A percentile compares a stretch with the other conserved stretches of the same genome.
phyloP scores from a whole-genome alignment of 2,888 invertebrate species.

The Ptilodon capucinus region DNA sequence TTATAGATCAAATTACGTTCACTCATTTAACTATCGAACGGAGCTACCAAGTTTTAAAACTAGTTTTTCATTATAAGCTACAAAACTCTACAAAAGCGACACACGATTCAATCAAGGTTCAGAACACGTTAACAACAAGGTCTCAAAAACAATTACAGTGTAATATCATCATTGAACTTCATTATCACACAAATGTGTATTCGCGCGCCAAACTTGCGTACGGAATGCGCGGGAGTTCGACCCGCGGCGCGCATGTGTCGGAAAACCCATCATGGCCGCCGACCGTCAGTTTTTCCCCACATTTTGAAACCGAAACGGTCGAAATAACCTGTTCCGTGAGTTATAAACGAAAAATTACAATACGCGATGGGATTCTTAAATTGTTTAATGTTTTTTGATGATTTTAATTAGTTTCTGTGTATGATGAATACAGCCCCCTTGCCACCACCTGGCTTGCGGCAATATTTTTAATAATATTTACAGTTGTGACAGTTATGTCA shows the following conservation, averaged over 20 bases:
- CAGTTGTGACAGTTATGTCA: no score
- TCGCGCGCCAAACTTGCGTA: neutral
- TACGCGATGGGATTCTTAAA: neutral
- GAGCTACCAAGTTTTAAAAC: no score
- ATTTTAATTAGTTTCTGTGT: neutral
- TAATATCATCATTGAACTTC: neutral
- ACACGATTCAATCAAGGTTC: no score
- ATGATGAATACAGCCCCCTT: constrained; percentile 1
- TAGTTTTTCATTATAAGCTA: no score
- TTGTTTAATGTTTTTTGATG: neutral
- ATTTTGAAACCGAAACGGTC: neutral
- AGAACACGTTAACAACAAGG: no score
- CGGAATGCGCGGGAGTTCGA: neutral
- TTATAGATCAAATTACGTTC: no score
- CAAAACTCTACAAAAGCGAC: no score
- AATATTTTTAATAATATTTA: no score
- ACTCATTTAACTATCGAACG: no score
- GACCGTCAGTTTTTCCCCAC: neutral
- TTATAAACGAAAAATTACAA: neutral
- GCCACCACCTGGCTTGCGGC: no score
- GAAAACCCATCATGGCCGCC: neutral
- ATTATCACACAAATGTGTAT: neutral
- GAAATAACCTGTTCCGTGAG: neutral
- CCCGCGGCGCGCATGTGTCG: neutral
- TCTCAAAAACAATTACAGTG: neutral